Evolutionary conservation across 2,888 invertebrate genomes (phyloP), one percentile per base, ranked within the genome.

Genomic region (Philaethria dido): DNA sequence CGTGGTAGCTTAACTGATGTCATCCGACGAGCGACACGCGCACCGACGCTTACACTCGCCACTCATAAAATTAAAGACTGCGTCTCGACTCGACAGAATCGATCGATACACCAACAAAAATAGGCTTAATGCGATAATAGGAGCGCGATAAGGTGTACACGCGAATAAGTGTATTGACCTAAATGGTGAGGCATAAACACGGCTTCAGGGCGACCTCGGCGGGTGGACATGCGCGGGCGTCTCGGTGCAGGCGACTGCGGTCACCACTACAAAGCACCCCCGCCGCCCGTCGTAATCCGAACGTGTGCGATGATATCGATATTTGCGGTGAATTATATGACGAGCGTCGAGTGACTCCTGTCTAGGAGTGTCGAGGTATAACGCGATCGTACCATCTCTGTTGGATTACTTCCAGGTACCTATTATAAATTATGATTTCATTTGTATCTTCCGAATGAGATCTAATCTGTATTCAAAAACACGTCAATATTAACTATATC

Each of bases 1-100:
- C 89, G 92, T 85, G 86, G 82, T 86, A 82, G 83, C 85, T 90
- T 89, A 91, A 92, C 92, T 91, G 92, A 92, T 92, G 92, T 92
- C 92, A 92, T 92, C 88, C 88, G 87, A 86, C 82, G 83, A 82
- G 82, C 87, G 82, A 80, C 82, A 83, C 84, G 86, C 89, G 87
- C 78, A 75, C 88, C 84, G 86, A 85, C 83, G 83, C 79, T 85
- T 86, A 78, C 83, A 81, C 80, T 81, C 82, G 82, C 77, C 80
- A 80, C 85, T 85, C 85, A 81, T 84, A 85, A 83, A 87, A 85
- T 82, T 85, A 82, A 86, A 88, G 86, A 85, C 85, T 81, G 78
- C 76, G 82, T 82, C 73, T 77, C 78, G 77, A 76, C 78, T 76
- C 80, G 79, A 77, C 78, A 77, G 78, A 82, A 81, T 80, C 85